These are phyloP conservation scores for Psittacula cyanocephala DNA, from an alignment of 2,113 vertebrate species.

Conservation along the genomic window DNA sequence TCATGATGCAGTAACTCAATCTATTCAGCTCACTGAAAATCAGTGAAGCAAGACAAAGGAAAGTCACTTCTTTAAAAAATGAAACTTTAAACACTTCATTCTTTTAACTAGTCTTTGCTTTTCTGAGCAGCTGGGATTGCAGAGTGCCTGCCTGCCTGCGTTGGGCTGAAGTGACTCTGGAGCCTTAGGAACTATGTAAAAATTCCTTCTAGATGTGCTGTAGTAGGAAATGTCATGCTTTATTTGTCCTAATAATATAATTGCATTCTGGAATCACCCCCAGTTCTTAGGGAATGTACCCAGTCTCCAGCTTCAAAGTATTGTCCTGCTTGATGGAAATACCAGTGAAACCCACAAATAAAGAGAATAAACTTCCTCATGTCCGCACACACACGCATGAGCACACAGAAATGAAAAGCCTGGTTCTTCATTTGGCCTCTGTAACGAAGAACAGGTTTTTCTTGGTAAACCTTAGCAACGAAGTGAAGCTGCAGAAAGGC, in stretches of 20 bases:
- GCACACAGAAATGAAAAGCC: neutral
- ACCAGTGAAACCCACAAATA: neutral
- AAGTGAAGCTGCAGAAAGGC: neutral
- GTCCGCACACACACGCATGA: neutral
- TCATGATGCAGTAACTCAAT: neutral
- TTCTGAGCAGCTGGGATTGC: neutral
- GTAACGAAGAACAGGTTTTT: neutral
- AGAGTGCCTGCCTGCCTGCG: neutral
- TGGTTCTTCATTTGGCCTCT: neutral
- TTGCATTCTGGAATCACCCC: slow-evolving; percentile 30
- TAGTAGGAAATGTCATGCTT: neutral
- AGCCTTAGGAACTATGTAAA: neutral
- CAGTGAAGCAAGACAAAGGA: neutral
- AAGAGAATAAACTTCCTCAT: neutral
- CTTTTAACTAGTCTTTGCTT: neutral
- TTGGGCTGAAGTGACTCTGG: neutral
- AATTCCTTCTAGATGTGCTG: slow-evolving; percentile 15
- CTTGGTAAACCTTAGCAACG: neutral
- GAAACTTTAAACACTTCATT: neutral
- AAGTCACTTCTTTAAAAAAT: neutral
- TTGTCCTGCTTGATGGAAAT: neutral
- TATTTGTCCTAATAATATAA: neutral
- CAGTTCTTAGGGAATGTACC: neutral
- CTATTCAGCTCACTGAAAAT: neutral
- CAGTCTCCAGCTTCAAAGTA: neutral